These are phyloP conservation scores for Drosophila quadrilineata DNA, from an alignment of 1,140 invertebrate species.

Conservation along the genomic window DNA sequence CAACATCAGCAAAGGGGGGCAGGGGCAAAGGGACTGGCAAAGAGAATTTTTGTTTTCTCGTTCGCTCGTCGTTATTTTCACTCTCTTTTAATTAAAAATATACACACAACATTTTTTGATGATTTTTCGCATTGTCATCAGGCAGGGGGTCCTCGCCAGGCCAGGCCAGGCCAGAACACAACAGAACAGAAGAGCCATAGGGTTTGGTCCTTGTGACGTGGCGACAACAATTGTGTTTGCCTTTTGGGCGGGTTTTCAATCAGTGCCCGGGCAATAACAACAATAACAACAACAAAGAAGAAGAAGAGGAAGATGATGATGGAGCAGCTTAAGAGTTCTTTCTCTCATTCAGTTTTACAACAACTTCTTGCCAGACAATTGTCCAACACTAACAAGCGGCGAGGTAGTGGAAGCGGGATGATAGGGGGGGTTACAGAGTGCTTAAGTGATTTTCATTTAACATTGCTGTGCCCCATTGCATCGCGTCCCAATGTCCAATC, in stretches of 20 bases:
- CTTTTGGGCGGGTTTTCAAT: conserved; percentile 38
- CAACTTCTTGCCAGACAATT: conserved; percentile 33
- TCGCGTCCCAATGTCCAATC: not conserved
- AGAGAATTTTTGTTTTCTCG: too few relatives aligned
- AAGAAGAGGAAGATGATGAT: too few relatives aligned
- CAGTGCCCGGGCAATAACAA: conserved; percentile 29
- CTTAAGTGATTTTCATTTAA: conserved; percentile 46
- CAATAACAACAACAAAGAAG: not conserved
- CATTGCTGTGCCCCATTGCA: conserved; percentile 2
- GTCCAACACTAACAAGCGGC: conserved; percentile 30
- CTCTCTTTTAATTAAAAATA: conserved; percentile 67
- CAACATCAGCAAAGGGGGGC: too few relatives aligned
- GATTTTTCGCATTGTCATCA: conserved; percentile 60
- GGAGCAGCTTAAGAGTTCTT: conserved; percentile 28
- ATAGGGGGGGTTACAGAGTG: too few relatives aligned
- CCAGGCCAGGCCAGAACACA: too few relatives aligned
- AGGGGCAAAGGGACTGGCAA: too few relatives aligned
- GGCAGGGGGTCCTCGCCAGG: not conserved
- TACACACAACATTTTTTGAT: conserved; percentile 59
- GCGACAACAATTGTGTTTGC: conserved; percentile 23
- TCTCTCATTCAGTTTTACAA: conserved; percentile 45
- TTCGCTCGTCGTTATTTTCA: conserved; percentile 13
- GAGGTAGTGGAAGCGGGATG: too few relatives aligned
- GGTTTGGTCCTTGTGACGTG: too few relatives aligned
- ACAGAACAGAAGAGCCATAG: too few relatives aligned